These are phyloP conservation scores for Mechanitis messenoides DNA, from an alignment of 2,888 invertebrate genomes.

Conservation along the genomic window DNA sequence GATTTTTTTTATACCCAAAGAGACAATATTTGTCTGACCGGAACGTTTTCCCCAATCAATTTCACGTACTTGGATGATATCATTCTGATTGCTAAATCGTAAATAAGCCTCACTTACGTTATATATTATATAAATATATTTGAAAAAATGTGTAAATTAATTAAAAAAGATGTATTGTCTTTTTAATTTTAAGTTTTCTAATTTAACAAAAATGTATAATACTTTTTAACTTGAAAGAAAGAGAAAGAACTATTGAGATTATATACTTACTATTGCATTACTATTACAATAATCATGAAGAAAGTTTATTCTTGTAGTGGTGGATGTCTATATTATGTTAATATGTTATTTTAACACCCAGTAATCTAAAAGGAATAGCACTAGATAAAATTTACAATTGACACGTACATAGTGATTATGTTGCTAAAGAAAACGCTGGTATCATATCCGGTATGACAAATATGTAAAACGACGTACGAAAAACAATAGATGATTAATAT, in stretches of 20 bases:
- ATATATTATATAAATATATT: background rate
- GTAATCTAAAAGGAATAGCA: background rate
- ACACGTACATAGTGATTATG: background rate
- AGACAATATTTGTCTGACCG: conserved; percentile 5
- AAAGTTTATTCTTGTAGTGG: too few relatives aligned
- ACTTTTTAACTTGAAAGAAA: too few relatives aligned
- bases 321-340: too few relatives aligned
- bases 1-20: conserved; percentile 18
- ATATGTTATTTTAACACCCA: too few relatives aligned
- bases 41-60: conserved; percentile 9
- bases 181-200: too few relatives aligned
- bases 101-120: background rate
- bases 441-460: background rate
- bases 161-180: too few relatives aligned
- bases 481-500: background rate
- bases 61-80: conserved; percentile 11
- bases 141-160: background rate
- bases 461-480: background rate
- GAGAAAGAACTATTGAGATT: too few relatives aligned
- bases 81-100: background rate
- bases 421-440: background rate
- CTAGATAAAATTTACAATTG: background rate
- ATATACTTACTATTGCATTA: too few relatives aligned
- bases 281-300: too few relatives aligned
- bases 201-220: too few relatives aligned